phyloP scores from a whole-genome alignment of 2,888 invertebrate species.

The Hetaerina titia region DNA sequence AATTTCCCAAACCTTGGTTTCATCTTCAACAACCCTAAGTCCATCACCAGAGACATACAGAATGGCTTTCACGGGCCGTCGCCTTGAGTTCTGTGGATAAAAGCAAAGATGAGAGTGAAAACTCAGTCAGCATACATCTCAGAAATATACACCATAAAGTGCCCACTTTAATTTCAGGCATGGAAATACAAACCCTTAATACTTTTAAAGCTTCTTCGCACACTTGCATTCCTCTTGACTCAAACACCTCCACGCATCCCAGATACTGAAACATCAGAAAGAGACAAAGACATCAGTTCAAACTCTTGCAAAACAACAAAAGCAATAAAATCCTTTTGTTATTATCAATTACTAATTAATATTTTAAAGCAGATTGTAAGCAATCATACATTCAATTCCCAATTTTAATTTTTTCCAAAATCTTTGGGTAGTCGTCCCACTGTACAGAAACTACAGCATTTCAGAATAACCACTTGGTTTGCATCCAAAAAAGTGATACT shows the following conservation, averaged over 20 bases:
- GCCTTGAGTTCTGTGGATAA: slow-evolving; percentile 87
- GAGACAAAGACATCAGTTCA: slow-evolving; percentile 38
- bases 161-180: slow-evolving; percentile 36
- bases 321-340: too few species aligned
- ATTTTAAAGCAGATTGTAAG: too few species aligned
- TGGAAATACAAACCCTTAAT: slow-evolving; percentile 86
- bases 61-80: slow-evolving; percentile 92
- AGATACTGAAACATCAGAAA: slow-evolving; percentile 85
- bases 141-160: slow-evolving; percentile 29
- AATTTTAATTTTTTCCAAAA: too few species aligned
- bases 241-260: slow-evolving; percentile 99
- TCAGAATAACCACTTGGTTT: too few species aligned
- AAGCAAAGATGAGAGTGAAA: slow-evolving; percentile 22
- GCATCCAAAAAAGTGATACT: too few species aligned
- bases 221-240: slow-evolving; percentile 99
- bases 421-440: too few species aligned
- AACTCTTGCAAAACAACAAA: background rate
- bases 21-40: slow-evolving; percentile 97
- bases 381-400: too few species aligned
- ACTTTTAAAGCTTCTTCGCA: slow-evolving; percentile 99
- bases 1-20: slow-evolving; percentile 86
- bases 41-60: slow-evolving; percentile 97
- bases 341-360: too few species aligned
- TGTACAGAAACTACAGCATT: too few species aligned
- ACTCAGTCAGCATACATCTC: background rate